phyloP scores from a whole-genome alignment of 2,888 invertebrate species.

The Apamea monoglypha region DNA sequence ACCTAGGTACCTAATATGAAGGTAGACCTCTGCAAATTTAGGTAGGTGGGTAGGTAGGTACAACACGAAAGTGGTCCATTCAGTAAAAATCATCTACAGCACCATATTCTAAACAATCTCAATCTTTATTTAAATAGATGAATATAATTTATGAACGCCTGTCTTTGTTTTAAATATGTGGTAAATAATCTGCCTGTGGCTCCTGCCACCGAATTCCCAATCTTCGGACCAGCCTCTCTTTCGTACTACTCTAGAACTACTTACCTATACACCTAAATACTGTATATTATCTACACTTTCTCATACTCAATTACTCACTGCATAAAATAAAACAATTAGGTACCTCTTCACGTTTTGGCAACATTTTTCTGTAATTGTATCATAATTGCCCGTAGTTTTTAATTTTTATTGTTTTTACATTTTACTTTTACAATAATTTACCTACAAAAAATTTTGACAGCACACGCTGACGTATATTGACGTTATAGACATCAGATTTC shows the following conservation, averaged over 20 bases:
- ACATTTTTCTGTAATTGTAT: conserved; percentile 48
- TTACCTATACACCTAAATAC: neutral
- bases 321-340: conserved; percentile 46
- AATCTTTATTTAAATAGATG: neutral
- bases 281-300: neutral
- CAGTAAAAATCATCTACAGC: neutral
- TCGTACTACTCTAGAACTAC: neutral
- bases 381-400: conserved; percentile 12
- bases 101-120: neutral
- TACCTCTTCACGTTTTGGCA: conserved; percentile 51
- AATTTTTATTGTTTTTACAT: conserved; percentile 30
- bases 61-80: neutral
- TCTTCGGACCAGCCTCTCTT: neutral
- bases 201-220: conserved; percentile 1
- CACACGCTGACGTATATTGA: conserved; percentile 30
- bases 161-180: neutral
- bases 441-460: conserved; percentile 29
- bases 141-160: neutral
- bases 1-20: neutral
- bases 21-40: neutral
- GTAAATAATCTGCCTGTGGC: neutral
- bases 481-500: conserved; percentile 18
- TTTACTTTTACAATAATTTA: conserved; percentile 17
- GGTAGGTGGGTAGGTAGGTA: neutral
- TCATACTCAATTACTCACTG: neutral